Percentiles rank a stretch among this genome's conserved stretches.
These are phyloP conservation scores for Tuta absoluta DNA, from an alignment of 2,888 invertebrate species.

Conservation along the genomic window DNA sequence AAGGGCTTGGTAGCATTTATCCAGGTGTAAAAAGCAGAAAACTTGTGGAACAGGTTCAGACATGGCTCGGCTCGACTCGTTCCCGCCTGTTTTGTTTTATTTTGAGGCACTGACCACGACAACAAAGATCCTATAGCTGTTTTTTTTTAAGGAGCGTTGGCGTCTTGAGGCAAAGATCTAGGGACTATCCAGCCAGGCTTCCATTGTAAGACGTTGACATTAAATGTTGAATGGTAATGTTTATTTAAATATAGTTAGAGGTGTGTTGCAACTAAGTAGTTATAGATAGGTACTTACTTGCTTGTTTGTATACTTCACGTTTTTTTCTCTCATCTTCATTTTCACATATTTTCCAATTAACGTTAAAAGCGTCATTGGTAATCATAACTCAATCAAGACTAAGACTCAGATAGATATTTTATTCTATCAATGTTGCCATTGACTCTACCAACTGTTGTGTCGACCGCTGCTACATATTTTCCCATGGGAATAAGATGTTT, in stretches of 20 bases:
- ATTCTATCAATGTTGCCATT: too few relatives aligned
- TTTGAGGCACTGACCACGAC: constrained; percentile 80
- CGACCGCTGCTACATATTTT: too few relatives aligned
- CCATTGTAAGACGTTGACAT: constrained; percentile 24
- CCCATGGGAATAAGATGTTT: too few relatives aligned
- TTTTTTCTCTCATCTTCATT: too few relatives aligned
- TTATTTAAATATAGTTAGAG: constrained; percentile 20
- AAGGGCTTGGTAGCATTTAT: constrained; percentile 34
- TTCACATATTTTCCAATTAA: too few relatives aligned
- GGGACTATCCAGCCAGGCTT: constrained; percentile 20
- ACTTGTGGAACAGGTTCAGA: constrained; percentile 68
- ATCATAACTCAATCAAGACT: too few relatives aligned
- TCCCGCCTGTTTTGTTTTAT: constrained; percentile 76
- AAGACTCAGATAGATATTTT: too few relatives aligned
- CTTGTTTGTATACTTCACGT: too few relatives aligned
- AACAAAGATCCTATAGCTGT: constrained; percentile 72
- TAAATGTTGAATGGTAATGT: constrained; percentile 20
- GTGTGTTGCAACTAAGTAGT: neutral
- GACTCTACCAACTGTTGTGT: too few relatives aligned
- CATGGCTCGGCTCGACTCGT: constrained; percentile 58
- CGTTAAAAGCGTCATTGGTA: too few relatives aligned
- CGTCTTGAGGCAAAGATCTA: constrained; percentile 39
- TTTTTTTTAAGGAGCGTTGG: constrained; percentile 62
- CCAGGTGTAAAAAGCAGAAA: constrained; percentile 35
- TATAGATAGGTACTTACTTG: neutral